A percentile compares a stretch with the other conserved stretches of the same genome.
These are phyloP conservation scores for Actinia tenebrosa DNA, from an alignment of 64 coral and sea anemone species.

Conservation along the genomic window DNA sequence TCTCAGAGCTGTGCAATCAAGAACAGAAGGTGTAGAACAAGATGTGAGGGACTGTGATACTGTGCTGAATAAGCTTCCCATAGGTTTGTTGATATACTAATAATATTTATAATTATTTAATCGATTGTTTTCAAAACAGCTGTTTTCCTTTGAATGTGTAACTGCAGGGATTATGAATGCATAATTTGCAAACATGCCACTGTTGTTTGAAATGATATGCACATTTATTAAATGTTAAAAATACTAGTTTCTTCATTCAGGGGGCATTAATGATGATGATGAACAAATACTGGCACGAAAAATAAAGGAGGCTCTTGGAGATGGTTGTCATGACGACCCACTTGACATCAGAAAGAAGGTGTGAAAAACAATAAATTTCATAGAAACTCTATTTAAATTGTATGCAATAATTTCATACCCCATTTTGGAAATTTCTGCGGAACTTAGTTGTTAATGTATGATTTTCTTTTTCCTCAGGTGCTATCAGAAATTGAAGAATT, in stretches of 20 bases:
- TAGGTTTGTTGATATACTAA: constrained; percentile 25
- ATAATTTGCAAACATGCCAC: background rate
- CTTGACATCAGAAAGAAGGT: constrained; percentile 74
- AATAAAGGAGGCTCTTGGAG: constrained; percentile 80
- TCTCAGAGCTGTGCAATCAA: constrained; percentile 58
- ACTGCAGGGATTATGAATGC: background rate
- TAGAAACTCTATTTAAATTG: background rate
- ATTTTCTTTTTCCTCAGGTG: constrained; percentile 17
- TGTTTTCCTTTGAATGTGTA: background rate
- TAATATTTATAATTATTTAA: background rate
- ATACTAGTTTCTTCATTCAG: background rate
- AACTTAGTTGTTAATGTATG: too few species aligned
- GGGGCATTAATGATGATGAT: constrained; percentile 35
- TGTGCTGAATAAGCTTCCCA: constrained; percentile 36
- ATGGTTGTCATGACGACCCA: constrained; percentile 54
- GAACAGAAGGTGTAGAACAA: constrained; percentile 57
- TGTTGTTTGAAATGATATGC: background rate
- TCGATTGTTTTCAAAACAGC: background rate
- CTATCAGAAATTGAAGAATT: constrained; percentile 47
- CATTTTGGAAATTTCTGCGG: too few species aligned
- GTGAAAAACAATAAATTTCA: background rate
- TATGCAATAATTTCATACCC: background rate
- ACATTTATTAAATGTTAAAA: background rate
- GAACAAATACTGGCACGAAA: constrained; percentile 35
- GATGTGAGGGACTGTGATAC: constrained; percentile 77